Percentiles rank a stretch among this genome's conserved stretches.
Evolutionary conservation across 2,888 invertebrate species (phyloP).

Genomic region (Laothoe populi): DNA sequence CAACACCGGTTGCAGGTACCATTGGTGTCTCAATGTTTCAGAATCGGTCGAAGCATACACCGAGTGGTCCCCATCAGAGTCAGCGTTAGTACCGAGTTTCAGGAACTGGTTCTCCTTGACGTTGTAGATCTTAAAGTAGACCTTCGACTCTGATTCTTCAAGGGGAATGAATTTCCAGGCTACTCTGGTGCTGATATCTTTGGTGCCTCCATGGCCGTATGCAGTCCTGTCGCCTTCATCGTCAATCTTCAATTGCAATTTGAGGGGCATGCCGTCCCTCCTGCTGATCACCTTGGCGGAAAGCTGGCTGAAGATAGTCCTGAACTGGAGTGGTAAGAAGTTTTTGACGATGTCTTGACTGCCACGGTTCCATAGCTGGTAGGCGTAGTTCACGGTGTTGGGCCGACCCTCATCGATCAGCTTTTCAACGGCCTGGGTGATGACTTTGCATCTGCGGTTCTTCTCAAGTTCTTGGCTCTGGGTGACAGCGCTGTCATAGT

Average conservation of each 20-base stretch:
- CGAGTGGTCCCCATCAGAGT: conserved; percentile 10
- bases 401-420: not conserved
- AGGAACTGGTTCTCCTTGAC: not conserved
- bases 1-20: conserved; percentile 12
- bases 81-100: conserved; percentile 8
- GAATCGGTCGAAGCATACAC: not conserved
- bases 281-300: conserved; percentile 1
- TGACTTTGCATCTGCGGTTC: not conserved
- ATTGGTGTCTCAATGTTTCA: conserved; percentile 15
- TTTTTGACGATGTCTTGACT: conserved; percentile 19
- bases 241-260: conserved; percentile 1
- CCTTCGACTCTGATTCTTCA: not conserved
- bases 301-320: conserved; percentile 2
- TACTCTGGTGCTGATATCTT: not conserved
- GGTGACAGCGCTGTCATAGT: conserved; percentile 11
- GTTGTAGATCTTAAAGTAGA: conserved; percentile 24
- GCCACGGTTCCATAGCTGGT: conserved; percentile 6
- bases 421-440: not conserved
- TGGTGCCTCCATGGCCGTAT: conserved; percentile 10
- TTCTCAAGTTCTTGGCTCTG: not conserved
- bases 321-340: conserved; percentile 24
- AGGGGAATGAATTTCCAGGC: conserved; percentile 22
- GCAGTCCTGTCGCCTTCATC: conserved; percentile 7
- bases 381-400: conserved; percentile 17
- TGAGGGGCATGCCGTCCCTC: conserved; percentile 13